These are phyloP conservation scores for Saguinus midas DNA, from an alignment of 2,113 vertebrate species.

Conservation along the genomic window DNA sequence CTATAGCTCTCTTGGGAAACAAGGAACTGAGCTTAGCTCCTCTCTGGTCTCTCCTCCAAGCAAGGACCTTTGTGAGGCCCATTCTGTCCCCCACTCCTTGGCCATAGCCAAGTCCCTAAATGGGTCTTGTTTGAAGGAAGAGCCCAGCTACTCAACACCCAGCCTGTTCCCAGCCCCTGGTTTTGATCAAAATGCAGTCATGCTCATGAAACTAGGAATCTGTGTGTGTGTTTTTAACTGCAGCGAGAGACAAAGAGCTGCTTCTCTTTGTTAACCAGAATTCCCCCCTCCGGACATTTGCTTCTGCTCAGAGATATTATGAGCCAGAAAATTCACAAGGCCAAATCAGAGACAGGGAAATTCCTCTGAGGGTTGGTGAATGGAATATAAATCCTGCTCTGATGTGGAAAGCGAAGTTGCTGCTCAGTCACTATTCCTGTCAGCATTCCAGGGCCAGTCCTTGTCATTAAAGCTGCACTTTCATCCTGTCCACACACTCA, in stretches of 20 bases:
- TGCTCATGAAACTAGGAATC: constrained; percentile 16
- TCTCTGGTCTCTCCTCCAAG: too few relatives aligned
- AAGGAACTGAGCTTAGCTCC: too few relatives aligned
- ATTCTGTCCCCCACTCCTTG: accelerated
- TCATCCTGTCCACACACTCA: neutral
- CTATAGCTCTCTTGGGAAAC: accelerated
- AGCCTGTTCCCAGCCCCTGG: neutral
- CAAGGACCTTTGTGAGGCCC: accelerated
- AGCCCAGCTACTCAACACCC: neutral
- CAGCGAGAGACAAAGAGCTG: constrained; percentile 24
- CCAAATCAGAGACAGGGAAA: neutral
- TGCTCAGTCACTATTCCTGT: neutral
- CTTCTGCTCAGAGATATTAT: neutral
- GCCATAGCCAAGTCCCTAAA: neutral
- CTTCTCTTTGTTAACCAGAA: neutral
- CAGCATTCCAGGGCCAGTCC: neutral
- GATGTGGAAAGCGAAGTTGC: neutral
- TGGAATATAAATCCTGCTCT: neutral
- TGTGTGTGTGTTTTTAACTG: neutral
- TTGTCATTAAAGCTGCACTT: neutral
- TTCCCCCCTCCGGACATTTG: constrained; percentile 16
- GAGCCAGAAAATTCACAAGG: constrained; percentile 25
- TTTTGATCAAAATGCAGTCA: constrained; percentile 2
- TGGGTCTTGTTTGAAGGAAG: neutral
- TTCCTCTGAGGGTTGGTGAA: neutral